Conservation (phyloP, 2,888 invertebrate genomes). For the Maniola hyperantus region DNA sequence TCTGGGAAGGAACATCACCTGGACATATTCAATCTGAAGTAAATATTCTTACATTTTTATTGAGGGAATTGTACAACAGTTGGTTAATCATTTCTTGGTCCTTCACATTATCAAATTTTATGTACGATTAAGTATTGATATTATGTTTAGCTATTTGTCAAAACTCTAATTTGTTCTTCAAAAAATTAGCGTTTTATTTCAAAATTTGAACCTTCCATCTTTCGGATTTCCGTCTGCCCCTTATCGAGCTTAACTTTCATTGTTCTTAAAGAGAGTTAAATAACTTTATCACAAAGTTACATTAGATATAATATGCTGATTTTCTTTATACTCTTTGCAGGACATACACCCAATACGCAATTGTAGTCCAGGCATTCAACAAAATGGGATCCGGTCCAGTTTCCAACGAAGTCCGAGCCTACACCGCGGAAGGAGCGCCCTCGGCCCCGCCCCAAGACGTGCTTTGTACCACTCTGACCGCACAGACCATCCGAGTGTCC, state of each 20-base stretch:
- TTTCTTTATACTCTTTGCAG: constrained; percentile 57
- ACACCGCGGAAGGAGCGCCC: constrained; percentile 96
- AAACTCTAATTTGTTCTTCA: too few species aligned
- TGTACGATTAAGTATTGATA: too few species aligned
- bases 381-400: constrained; percentile 96
- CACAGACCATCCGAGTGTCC: constrained; percentile 95
- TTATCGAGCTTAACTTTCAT: too few species aligned
- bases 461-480: constrained; percentile 95
- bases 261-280: too few species aligned
- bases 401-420: constrained; percentile 93
- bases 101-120: too few species aligned
- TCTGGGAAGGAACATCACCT: constrained; percentile 95
- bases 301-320: background rate
- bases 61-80: background rate
- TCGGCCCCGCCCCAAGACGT: constrained; percentile 96
- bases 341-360: constrained; percentile 97
- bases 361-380: constrained; percentile 97
- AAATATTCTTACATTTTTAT: constrained; percentile 44
- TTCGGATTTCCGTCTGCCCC: too few species aligned
- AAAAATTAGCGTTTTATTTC: too few species aligned
- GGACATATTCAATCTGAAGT: constrained; percentile 90
- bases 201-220: too few species aligned
- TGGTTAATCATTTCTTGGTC: too few species aligned
- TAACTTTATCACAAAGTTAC: too few species aligned
- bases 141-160: too few species aligned